Percentiles rank a stretch among this genome's conserved stretches.
Conservation (phyloP, 2,797 vertebrate species). For the Amniataba percoides region DNA sequence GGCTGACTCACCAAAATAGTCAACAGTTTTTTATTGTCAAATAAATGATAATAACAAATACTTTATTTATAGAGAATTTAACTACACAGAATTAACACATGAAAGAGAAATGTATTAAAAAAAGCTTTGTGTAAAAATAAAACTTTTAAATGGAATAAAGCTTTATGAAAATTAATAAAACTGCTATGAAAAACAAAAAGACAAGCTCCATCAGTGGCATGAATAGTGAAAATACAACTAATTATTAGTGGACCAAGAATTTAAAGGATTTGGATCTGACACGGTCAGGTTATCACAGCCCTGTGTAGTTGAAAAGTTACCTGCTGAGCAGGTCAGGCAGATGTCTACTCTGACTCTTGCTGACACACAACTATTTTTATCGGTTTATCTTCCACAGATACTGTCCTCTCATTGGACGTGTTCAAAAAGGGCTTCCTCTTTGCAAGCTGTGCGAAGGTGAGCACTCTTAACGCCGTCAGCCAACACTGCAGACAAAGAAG, state of each 20-base stretch:
- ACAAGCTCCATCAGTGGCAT: neutral
- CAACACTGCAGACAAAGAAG: neutral
- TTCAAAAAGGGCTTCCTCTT: conserved; percentile 92
- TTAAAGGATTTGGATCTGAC: neutral
- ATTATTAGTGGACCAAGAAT: neutral
- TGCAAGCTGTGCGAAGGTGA: conserved; percentile 95
- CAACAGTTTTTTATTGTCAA: neutral
- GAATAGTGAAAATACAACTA: neutral
- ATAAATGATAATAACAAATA: neutral
- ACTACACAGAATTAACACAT: neutral
- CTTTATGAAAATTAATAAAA: neutral
- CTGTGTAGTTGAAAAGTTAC: neutral
- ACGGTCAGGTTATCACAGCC: neutral
- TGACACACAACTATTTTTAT: neutral
- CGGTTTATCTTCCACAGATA: conserved; percentile 84
- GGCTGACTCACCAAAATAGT: neutral
- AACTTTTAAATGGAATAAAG: neutral
- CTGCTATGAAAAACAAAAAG: neutral
- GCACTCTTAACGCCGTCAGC: neutral
- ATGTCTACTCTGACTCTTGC: neutral
- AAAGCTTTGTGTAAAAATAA: too few relatives aligned
- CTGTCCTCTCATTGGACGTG: conserved; percentile 92
- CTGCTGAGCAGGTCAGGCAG: conserved; percentile 23
- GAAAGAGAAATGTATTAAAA: neutral
- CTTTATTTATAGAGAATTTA: neutral